A percentile compares a stretch with the other conserved stretches of the same genome.
Evolutionary conservation across 2,797 vertebrate species (phyloP).

Genomic region (Enteromius argenteus): DNA sequence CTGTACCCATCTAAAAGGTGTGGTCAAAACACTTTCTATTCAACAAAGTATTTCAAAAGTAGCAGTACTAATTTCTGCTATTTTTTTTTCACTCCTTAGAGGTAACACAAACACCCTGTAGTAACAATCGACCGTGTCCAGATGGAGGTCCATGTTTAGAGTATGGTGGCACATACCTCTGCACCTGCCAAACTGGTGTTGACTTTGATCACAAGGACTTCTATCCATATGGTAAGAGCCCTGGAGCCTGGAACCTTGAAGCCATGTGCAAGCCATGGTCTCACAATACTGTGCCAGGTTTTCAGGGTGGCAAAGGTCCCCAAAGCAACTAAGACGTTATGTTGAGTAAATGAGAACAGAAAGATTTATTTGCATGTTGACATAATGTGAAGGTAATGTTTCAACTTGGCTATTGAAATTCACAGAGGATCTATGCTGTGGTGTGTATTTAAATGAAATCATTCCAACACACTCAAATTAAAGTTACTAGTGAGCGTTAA

Average conservation of each 20-base stretch:
- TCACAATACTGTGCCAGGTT: conserved; percentile 53
- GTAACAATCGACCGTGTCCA: conserved; percentile 89
- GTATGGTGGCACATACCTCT: conserved; percentile 91
- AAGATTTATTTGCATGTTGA: conserved; percentile 52
- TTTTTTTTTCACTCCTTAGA: conserved; percentile 72
- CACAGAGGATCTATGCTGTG: conserved; percentile 56
- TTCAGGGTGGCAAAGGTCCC: conserved; percentile 52
- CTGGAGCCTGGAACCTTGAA: neutral
- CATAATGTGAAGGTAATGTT: conserved; percentile 28
- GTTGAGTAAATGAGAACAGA: conserved; percentile 45
- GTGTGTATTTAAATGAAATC: conserved; percentile 43
- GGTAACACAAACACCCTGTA: conserved; percentile 93
- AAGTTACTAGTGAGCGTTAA: conserved; percentile 46
- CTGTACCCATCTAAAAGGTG: neutral
- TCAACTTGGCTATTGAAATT: conserved; percentile 50
- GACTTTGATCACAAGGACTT: conserved; percentile 78
- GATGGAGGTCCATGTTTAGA: conserved; percentile 94
- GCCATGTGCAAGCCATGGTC: conserved; percentile 37
- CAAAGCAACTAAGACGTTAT: conserved; percentile 34
- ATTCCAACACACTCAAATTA: conserved; percentile 47
- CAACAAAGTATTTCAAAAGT: neutral
- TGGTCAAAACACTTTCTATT: neutral
- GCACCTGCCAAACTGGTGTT: conserved; percentile 88
- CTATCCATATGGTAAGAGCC: conserved; percentile 82
- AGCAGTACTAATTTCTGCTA: neutral